phyloP scores from a whole-genome alignment of 2,113 vertebrate genomes.

The Laterallus jamaicensis region DNA sequence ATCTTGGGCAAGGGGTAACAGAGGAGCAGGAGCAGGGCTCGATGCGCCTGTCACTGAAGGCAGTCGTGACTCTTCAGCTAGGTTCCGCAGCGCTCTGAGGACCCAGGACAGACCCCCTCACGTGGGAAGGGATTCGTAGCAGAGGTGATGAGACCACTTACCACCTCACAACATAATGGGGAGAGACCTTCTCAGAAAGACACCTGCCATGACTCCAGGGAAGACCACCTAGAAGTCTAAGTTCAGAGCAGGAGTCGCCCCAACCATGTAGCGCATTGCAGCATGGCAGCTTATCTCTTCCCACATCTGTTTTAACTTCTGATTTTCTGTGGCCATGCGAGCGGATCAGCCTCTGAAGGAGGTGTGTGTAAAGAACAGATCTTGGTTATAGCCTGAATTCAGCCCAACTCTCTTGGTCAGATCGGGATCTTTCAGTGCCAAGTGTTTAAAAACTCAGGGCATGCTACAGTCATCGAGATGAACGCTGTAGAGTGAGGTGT shows the following conservation, averaged over 20 bases:
- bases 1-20: neutral
- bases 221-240: neutral
- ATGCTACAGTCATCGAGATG: too few relatives aligned
- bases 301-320: neutral
- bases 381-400: neutral
- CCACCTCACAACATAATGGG: neutral
- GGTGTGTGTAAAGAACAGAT: neutral
- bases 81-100: fast-evolving
- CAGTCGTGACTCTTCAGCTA: neutral
- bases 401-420: neutral
- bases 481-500: neutral
- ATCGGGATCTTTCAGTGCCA: neutral
- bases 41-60: fast-evolving
- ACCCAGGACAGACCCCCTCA: neutral
- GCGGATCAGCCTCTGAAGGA: neutral
- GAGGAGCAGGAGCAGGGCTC: fast-evolving
- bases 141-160: neutral
- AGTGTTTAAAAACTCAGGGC: neutral
- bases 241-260: neutral
- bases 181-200: neutral
- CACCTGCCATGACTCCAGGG: fast-evolving
- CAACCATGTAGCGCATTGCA: neutral
- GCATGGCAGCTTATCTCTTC: fast-evolving
- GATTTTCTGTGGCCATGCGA: neutral
- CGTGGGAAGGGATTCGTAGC: fast-evolving